A percentile compares a stretch with the other conserved stretches of the same genome.
Conservation (phyloP, 1,140 invertebrate genomes). For the Acyrthosiphon pisum region DNA sequence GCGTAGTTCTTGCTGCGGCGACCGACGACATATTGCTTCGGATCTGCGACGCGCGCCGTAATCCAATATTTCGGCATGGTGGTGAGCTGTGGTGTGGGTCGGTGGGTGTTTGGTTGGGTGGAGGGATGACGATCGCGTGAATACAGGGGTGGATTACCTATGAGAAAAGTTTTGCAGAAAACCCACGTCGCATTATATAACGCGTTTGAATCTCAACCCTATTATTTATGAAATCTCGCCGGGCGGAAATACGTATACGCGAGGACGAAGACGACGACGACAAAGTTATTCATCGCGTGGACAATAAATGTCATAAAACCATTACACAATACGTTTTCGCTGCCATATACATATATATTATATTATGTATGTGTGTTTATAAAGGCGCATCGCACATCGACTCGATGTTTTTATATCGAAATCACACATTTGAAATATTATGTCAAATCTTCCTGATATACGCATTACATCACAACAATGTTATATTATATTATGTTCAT, state of each 20-base stretch:
- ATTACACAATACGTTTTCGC: background rate
- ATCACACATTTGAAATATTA: background rate
- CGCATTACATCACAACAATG: background rate
- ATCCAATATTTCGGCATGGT: background rate
- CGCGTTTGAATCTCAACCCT: slow-evolving; percentile 11
- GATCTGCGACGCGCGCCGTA: background rate
- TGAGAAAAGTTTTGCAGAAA: background rate
- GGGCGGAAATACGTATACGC: background rate
- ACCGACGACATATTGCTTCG: slow-evolving; percentile 11
- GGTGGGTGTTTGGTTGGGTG: too few species aligned
- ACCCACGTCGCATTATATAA: slow-evolving; percentile 1
- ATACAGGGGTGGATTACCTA: slow-evolving; percentile 21
- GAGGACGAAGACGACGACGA: background rate
- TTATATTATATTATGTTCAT: background rate
- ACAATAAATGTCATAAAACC: slow-evolving; percentile 13
- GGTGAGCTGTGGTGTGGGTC: background rate
- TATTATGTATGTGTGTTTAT: background rate
- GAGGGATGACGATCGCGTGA: background rate
- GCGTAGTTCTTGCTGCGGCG: background rate
- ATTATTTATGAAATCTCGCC: slow-evolving; percentile 7
- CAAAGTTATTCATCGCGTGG: slow-evolving; percentile 15
- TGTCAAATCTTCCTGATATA: background rate
- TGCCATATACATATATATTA: background rate
- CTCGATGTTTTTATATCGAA: slow-evolving; percentile 3
- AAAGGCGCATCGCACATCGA: too few species aligned